phyloP scores from a whole-genome alignment of 1,140 invertebrate species.

The Linepithema humile region DNA sequence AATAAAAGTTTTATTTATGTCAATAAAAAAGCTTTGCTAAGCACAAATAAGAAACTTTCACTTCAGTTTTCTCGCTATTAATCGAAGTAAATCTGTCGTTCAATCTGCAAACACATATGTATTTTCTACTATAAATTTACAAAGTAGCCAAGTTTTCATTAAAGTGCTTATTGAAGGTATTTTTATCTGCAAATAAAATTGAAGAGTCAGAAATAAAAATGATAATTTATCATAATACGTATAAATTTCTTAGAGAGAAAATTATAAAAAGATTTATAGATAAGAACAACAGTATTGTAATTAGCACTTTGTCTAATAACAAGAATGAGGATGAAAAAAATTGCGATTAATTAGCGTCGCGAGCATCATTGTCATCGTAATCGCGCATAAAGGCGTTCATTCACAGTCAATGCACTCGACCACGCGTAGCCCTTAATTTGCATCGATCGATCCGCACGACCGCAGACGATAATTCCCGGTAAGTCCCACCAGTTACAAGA shows the following conservation, averaged over 20 bases:
- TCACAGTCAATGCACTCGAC: conserved; percentile 41
- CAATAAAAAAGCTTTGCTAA: not conserved
- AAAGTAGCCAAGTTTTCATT: too few species aligned
- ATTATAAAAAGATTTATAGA: not conserved
- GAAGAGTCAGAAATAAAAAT: too few species aligned
- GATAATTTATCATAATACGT: too few species aligned
- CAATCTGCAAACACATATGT: not conserved
- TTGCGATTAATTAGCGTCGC: not conserved
- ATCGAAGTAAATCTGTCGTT: not conserved
- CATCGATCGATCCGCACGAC: conserved; percentile 65
- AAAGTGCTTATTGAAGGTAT: too few species aligned
- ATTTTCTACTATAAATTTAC: not conserved
- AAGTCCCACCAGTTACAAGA: conserved; percentile 60
- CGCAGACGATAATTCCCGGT: conserved; percentile 65
- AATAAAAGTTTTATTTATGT: not conserved
- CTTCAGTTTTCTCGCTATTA: too few species aligned
- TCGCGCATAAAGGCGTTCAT: conserved; percentile 22
- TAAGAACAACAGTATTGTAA: too few species aligned
- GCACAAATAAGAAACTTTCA: not conserved
- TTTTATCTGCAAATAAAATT: too few species aligned
- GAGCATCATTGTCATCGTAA: conserved; percentile 17
- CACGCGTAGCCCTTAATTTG: conserved; percentile 55
- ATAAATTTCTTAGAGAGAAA: too few species aligned
- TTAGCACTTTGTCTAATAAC: not conserved
- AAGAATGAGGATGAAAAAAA: not conserved